Conservation (phyloP, 2,797 vertebrate species). For the Lophura swinhoii region DNA sequence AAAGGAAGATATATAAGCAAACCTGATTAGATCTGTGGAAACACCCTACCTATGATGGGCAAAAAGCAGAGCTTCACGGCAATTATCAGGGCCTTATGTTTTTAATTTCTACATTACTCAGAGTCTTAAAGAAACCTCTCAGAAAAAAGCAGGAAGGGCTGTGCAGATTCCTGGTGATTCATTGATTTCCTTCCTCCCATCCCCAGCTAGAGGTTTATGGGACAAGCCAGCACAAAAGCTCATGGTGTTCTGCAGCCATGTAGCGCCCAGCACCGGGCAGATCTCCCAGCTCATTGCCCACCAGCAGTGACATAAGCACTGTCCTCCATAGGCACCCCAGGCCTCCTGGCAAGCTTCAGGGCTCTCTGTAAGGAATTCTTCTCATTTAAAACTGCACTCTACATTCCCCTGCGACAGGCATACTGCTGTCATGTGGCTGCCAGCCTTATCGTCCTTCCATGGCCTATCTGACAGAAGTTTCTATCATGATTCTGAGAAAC, state of each 20-base stretch:
- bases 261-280: neutral
- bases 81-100: neutral
- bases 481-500: neutral
- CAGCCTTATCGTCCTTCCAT: neutral
- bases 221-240: accelerated
- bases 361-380: neutral
- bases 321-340: neutral
- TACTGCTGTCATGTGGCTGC: accelerated
- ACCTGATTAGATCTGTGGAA: neutral
- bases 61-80: neutral
- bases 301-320: neutral
- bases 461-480: neutral
- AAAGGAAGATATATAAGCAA: neutral
- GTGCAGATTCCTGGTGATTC: slow-evolving; percentile 39
- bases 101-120: slow-evolving; percentile 6
- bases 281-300: accelerated
- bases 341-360: accelerated
- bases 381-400: neutral
- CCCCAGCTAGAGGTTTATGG: neutral
- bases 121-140: neutral
- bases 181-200: slow-evolving; percentile 58
- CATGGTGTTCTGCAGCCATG: accelerated
- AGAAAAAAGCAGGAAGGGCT: slow-evolving; percentile 58
- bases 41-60: neutral
- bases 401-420: neutral